Evolutionary conservation across 2,888 invertebrate species (phyloP).

Genomic region (Cremastinae sp.): DNA sequence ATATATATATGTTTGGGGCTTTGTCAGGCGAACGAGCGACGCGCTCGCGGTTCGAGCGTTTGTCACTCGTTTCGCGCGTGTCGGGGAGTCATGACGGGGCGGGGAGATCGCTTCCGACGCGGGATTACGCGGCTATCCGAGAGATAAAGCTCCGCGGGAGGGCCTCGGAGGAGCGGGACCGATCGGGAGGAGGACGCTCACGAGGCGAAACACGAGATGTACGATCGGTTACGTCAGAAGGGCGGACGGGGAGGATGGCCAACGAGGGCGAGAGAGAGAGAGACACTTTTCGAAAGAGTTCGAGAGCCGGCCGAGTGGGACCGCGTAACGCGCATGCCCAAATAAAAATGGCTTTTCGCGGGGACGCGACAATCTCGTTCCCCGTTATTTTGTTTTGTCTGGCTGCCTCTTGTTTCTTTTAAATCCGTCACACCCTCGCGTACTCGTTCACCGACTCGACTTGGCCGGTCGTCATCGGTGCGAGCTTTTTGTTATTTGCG

Average conservation of each 20-base stretch:
- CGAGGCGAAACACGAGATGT: constrained; percentile 14
- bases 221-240: constrained; percentile 14
- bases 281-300: constrained; percentile 18
- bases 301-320: constrained; percentile 13
- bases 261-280: constrained; percentile 28
- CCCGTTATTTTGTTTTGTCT: not conserved
- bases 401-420: constrained; percentile 4
- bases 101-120: too few relatives aligned
- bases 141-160: not conserved
- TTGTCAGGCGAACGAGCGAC: too few relatives aligned
- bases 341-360: constrained; percentile 37
- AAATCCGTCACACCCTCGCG: constrained; percentile 27
- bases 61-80: constrained; percentile 34
- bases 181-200: constrained; percentile 13
- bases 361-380: constrained; percentile 22
- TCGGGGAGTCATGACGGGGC: constrained; percentile 28
- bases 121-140: too few relatives aligned
- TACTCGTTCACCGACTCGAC: constrained; percentile 26
- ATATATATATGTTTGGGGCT: too few relatives aligned
- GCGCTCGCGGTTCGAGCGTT: not conserved
- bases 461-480: constrained; percentile 46
- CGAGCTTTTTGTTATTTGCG: constrained; percentile 52
- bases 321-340: constrained; percentile 32
- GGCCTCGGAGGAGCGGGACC: not conserved
- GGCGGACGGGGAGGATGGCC: constrained; percentile 25